Evolutionary conservation across 2,113 vertebrate genomes (phyloP).

Genomic region (Corythaeola cristata): DNA sequence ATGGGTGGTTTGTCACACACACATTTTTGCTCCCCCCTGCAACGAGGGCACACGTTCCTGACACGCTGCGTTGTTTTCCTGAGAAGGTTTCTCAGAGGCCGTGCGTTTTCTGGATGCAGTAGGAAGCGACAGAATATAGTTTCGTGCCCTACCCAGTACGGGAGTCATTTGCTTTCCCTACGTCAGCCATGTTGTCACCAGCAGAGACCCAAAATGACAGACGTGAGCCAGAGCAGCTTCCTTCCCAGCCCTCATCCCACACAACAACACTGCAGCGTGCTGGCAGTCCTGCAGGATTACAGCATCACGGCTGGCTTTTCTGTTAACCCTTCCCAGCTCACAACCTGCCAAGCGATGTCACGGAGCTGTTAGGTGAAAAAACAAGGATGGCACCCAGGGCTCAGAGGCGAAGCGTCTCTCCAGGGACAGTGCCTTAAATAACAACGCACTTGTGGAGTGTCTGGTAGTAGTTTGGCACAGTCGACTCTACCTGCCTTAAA

Average conservation of each 20-base stretch:
- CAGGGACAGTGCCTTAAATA: neutral
- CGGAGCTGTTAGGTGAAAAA: neutral
- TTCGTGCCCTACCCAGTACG: neutral
- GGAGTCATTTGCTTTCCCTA: neutral
- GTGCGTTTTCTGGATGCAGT: neutral
- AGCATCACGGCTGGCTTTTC: neutral
- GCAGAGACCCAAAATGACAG: constrained; percentile 47
- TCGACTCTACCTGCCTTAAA: neutral
- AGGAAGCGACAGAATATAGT: neutral
- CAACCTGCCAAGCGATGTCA: neutral
- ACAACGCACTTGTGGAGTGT: no score
- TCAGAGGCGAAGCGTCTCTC: neutral
- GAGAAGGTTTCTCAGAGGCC: neutral
- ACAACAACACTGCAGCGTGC: constrained; percentile 50
- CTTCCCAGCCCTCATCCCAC: neutral
- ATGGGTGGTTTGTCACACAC: neutral
- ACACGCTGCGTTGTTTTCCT: neutral
- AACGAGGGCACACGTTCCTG: neutral
- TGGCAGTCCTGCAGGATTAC: constrained; percentile 60
- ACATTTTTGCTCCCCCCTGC: neutral
- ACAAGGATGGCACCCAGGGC: neutral
- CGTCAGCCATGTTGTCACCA: constrained; percentile 46
- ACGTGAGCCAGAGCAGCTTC: neutral
- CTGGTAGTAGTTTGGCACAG: neutral
- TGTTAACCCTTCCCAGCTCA: constrained; percentile 35